Percentiles rank a stretch among this genome's conserved stretches.
Conservation (phyloP, 2,888 invertebrate genomes). For the Sinodicranocentrus sp. region DNA sequence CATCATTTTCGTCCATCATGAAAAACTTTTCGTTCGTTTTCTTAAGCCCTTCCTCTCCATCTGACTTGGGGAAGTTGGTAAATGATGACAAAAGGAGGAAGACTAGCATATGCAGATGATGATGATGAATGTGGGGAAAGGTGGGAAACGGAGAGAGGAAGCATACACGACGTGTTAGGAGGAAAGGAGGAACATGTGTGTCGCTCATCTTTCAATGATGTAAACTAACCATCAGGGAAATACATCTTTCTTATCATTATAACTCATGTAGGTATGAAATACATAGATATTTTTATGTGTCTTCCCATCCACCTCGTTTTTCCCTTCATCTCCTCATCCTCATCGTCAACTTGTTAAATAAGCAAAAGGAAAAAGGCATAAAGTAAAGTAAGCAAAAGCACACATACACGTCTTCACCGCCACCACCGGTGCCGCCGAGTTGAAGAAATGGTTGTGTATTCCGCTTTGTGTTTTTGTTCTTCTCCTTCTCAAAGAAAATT, state of each 20-base stretch:
- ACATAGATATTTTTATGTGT: not conserved
- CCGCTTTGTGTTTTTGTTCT: not conserved
- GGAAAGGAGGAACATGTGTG: constrained; percentile 44
- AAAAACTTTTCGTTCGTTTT: not conserved
- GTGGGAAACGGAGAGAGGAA: constrained; percentile 46
- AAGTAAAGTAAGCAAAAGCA: constrained; percentile 37
- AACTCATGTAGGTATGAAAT: constrained; percentile 8
- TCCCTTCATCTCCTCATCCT: constrained; percentile 44
- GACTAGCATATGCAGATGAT: not conserved
- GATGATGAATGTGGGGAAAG: constrained; percentile 52
- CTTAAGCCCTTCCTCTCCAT: not conserved
- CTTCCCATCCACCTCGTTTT: constrained; percentile 1
- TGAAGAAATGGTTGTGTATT: not conserved
- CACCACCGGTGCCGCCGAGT: constrained; percentile 6
- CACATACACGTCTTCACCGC: constrained; percentile 12
- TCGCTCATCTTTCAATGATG: constrained; percentile 53
- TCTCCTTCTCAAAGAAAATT: constrained; percentile 13
- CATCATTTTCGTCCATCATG: not conserved
- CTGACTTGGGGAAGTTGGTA: not conserved
- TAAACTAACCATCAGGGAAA: constrained; percentile 28
- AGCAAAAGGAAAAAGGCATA: constrained; percentile 57
- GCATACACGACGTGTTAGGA: constrained; percentile 1
- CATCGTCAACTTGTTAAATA: constrained; percentile 59
- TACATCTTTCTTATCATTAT: not conserved
- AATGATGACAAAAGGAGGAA: constrained; percentile 24